phyloP scores from a whole-genome alignment of 35 echinoderm and acorn worm species.

The Apostichopus californicus region DNA sequence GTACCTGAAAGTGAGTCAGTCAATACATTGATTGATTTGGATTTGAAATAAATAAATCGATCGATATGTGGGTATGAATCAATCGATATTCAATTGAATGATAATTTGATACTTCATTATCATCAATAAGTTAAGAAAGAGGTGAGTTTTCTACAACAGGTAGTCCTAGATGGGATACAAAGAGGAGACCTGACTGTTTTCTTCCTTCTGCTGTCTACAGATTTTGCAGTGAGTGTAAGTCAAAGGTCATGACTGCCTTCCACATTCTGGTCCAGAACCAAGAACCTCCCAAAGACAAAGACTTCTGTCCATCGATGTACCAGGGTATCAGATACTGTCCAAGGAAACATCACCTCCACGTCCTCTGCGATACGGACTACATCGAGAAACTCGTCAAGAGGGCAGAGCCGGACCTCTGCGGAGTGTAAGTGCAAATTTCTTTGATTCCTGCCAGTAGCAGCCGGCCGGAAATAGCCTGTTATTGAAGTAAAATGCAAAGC shows the following conservation, averaged over 20 bases:
- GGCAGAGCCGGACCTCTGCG: slow-evolving; percentile 92
- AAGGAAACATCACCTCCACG: slow-evolving; percentile 79
- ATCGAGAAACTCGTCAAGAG: slow-evolving; percentile 84
- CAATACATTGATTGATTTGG: no score
- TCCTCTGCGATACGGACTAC: slow-evolving; percentile 89
- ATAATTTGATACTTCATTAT: no score
- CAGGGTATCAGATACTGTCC: slow-evolving; percentile 86
- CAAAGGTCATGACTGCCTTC: slow-evolving; percentile 92
- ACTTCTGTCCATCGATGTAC: slow-evolving; percentile 77
- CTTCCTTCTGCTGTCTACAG: slow-evolving; percentile 16
- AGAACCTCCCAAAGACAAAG: slow-evolving; percentile 72
- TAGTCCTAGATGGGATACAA: no score
- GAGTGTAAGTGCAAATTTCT: slow-evolving; percentile 68
- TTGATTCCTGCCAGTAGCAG: no score
- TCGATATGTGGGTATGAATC: no score
- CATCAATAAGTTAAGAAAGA: no score
- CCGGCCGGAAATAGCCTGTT: no score
- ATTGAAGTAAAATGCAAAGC: no score
- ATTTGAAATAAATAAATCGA: no score
- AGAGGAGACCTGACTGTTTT: background rate
- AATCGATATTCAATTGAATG: no score
- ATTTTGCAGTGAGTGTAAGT: slow-evolving; percentile 96
- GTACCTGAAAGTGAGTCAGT: no score
- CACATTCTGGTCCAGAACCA: slow-evolving; percentile 84
- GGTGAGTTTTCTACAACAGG: no score